Percentiles rank a stretch among this genome's conserved stretches.
Conservation (phyloP, 2,888 invertebrate species). For the Pachliopta kotzebuea region DNA sequence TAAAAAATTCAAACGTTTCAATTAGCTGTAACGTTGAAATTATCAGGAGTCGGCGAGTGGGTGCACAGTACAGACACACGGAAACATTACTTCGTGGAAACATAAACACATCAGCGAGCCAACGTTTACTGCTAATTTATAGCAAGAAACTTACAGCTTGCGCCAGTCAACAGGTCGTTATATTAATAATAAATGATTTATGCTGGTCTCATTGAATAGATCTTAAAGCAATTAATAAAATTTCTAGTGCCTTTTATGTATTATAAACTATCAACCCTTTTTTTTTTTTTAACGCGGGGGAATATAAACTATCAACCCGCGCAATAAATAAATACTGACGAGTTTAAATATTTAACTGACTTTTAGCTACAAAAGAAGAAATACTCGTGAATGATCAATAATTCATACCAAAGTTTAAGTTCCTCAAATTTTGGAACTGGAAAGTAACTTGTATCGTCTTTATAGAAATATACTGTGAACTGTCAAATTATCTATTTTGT, state of each 20-base stretch:
- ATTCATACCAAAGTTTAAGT: too few relatives aligned
- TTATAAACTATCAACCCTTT: neutral
- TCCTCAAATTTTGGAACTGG: too few relatives aligned
- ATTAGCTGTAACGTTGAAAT: constrained; percentile 6
- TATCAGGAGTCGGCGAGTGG: neutral
- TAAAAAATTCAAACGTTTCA: neutral
- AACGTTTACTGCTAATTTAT: constrained; percentile 11
- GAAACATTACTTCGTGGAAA: constrained; percentile 4
- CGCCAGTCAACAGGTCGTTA: constrained; percentile 20
- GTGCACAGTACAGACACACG: constrained; percentile 6
- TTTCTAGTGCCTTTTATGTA: neutral
- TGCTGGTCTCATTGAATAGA: constrained; percentile 8
- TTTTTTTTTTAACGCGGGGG: too few relatives aligned
- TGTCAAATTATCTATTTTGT: too few relatives aligned
- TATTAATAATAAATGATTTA: constrained; percentile 21
- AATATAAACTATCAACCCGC: too few relatives aligned
- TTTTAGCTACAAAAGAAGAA: too few relatives aligned
- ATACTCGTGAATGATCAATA: too few relatives aligned
- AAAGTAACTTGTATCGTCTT: too few relatives aligned
- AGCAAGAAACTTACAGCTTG: neutral
- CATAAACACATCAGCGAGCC: constrained; percentile 12
- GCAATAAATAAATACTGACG: too few relatives aligned
- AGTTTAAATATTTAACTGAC: too few relatives aligned
- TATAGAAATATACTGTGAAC: too few relatives aligned
- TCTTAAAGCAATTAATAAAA: neutral